Base-by-base conservation (phyloP, 2,888 invertebrate genomes). In the Atrina japonica region DNA sequence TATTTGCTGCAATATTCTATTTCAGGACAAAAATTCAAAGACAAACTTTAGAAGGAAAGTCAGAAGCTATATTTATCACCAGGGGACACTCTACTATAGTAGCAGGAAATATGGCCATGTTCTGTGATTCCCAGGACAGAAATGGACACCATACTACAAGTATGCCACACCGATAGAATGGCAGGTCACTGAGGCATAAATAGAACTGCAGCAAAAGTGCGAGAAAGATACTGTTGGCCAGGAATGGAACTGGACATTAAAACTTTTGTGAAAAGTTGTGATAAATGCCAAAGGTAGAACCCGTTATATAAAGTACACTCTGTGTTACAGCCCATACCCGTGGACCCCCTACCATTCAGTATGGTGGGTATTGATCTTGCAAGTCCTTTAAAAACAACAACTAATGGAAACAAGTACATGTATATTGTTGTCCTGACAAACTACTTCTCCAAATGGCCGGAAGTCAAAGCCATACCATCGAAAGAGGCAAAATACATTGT, bases 401-500 rank as follows among this genome's bases (percentile, higher is more conserved):
- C 29, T 29, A 27, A n/a, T n/a, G n/a, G n/a, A n/a, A n/a, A n/a
- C n/a, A n/a, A n/a, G n/a, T n/a, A n/a, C n/a, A n/a, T n/a, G 2
- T 65, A 56, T 45, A 56, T 65, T 16, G 56, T 41, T n/a, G 55
- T 56, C 11, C 21, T 65, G 18, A 56, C 47, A 45, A 56, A 65
- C 65, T 65, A 65, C 35, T 50, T 66, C 9, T 56, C 55, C 0
- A 66, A 66, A n/a, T 47, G 66, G 66, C 55, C 66, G 29, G 56
- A 66, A n/a, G 41, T 55, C 6, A 53, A 52, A 21, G 29, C 53
- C 2, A 65, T 65, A 29, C 65, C 56, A 2, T 25, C 45, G 14
- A 65, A 65, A 35, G 29, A 65, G 11, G 40, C 56, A 14, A 7
- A 25, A 3, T 23, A 25, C 21, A 64, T 63, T 30, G 63, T 50